Percentiles rank a stretch among this genome's conserved stretches.
These are phyloP conservation scores for Myotis daubentonii DNA, from an alignment of 2,797 vertebrate species.

Conservation along the genomic window DNA sequence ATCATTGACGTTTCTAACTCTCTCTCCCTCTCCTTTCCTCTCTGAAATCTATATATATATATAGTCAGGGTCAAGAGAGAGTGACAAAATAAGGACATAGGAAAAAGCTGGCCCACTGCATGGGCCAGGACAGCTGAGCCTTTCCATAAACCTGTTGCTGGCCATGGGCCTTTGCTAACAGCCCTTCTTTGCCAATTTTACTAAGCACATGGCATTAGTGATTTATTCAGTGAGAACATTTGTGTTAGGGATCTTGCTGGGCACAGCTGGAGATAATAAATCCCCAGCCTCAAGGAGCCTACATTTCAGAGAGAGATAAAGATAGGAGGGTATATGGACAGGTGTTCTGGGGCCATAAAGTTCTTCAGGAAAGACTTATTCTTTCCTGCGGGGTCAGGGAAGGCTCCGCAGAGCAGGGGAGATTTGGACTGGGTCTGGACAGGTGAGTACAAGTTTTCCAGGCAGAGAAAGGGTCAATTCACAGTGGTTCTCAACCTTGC, in stretches of 20 bases:
- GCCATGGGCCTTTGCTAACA: background rate
- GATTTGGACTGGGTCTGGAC: conserved; percentile 8
- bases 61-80: background rate
- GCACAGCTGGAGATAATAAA: background rate
- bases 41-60: no score
- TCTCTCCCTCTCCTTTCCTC: no score
- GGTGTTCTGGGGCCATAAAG: background rate
- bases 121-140: background rate
- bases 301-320: background rate
- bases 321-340: background rate
- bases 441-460: background rate
- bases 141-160: background rate
- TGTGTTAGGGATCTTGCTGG: background rate
- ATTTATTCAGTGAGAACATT: background rate
- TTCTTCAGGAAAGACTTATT: background rate
- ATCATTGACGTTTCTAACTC: no score
- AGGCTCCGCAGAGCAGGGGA: background rate
- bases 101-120: background rate
- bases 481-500: no score
- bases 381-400: background rate
- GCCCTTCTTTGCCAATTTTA: conserved; percentile 23
- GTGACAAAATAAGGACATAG: background rate
- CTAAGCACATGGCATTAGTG: background rate
- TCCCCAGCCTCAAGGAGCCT: background rate
- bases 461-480: background rate